phyloP scores from a whole-genome alignment of 2,888 invertebrate genomes.

The Metallyticus violacea region DNA sequence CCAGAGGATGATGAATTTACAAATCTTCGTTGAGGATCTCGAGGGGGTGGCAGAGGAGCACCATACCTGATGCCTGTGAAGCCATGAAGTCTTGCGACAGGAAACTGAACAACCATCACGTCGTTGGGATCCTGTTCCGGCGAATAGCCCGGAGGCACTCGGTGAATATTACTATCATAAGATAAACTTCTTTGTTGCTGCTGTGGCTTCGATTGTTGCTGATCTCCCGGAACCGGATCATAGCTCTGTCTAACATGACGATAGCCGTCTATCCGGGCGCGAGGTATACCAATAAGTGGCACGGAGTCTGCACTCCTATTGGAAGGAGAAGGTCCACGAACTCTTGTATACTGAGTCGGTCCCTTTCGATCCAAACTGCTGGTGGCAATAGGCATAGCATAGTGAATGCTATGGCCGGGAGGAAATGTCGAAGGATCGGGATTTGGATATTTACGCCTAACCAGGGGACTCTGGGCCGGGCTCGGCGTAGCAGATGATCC shows the following conservation, averaged over 20 bases:
- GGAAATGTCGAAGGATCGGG: constrained; percentile 6
- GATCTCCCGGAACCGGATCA: not conserved
- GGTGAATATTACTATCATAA: constrained; percentile 29
- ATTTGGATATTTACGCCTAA: constrained; percentile 29
- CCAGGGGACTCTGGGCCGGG: constrained; percentile 38
- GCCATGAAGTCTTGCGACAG: constrained; percentile 46
- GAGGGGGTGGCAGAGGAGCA: constrained; percentile 72
- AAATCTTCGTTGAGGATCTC: constrained; percentile 65
- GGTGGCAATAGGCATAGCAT: not conserved
- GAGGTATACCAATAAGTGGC: not conserved
- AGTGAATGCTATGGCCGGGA: constrained; percentile 4
- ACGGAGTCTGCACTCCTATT: not conserved
- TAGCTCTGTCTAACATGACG: not conserved
- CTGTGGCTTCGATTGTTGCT: not conserved
- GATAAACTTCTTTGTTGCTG: constrained; percentile 28
- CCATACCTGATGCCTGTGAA: constrained; percentile 19
- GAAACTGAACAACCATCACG: constrained; percentile 54
- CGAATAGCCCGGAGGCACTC: not conserved
- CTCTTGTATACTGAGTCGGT: not conserved
- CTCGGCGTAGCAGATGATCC: constrained; percentile 39
- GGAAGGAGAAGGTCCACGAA: not conserved
- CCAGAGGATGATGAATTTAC: constrained; percentile 44
- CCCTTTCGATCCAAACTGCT: constrained; percentile 17
- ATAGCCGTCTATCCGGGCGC: not conserved
- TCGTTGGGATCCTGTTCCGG: constrained; percentile 40